phyloP scores from a whole-genome alignment of 2,797 vertebrate genomes.

The Urocyon cinereoargenteus region DNA sequence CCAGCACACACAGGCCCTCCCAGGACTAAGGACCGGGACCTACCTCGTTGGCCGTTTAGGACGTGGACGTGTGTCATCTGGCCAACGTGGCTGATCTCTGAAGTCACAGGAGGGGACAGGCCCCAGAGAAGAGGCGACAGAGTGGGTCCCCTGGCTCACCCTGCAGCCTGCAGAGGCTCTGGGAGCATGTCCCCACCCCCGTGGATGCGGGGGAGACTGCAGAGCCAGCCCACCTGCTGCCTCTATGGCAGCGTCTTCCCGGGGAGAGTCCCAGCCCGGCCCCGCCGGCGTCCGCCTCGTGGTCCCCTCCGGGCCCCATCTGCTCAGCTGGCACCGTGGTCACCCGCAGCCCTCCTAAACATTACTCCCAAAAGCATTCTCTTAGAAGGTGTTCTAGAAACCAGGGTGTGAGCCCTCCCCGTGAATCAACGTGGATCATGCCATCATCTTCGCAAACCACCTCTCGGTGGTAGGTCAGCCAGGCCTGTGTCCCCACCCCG shows the following conservation, averaged over 20 bases:
- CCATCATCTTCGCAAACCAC: background rate
- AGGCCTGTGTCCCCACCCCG: accelerated
- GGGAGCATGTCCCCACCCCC: accelerated
- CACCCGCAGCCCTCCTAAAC: too few relatives aligned
- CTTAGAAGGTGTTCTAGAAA: accelerated
- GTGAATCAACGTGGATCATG: background rate
- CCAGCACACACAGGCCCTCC: background rate
- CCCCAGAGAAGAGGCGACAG: background rate
- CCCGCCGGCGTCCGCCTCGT: background rate
- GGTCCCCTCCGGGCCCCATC: too few relatives aligned
- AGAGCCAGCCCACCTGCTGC: too few relatives aligned
- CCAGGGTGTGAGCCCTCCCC: accelerated
- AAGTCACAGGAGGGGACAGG: background rate
- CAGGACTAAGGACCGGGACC: accelerated
- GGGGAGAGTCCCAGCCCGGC: background rate
- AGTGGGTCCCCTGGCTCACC: background rate
- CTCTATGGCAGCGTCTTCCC: background rate
- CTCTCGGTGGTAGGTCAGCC: too few relatives aligned
- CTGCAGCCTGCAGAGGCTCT: background rate
- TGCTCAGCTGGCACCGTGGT: background rate
- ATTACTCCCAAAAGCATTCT: accelerated
- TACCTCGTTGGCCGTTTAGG: conserved; percentile 47
- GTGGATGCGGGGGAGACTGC: background rate
- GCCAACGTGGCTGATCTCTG: conserved; percentile 29
- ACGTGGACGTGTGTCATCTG: conserved; percentile 68